Evolutionary conservation across 2,113 vertebrate species (phyloP).

Genomic region (Mystacornis crossleyi): DNA sequence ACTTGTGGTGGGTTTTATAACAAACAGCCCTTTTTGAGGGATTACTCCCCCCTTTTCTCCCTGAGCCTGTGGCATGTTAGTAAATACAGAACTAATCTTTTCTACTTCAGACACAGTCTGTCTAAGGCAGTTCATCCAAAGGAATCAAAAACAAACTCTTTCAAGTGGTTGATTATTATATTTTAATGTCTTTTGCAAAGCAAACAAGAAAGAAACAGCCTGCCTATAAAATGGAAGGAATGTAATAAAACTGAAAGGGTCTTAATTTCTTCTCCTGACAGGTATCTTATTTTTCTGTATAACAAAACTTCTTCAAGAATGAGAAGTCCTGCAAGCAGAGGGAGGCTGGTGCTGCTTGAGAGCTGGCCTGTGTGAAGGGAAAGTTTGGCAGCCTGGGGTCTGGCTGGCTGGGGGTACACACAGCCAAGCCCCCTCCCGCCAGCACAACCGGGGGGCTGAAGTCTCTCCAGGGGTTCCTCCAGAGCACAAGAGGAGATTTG

Average conservation of each 20-base stretch:
- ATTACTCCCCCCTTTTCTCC: background rate
- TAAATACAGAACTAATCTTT: background rate
- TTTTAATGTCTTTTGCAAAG: background rate
- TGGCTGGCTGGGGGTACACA: background rate
- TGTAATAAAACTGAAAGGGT: background rate
- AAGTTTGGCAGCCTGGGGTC: background rate
- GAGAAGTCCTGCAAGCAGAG: background rate
- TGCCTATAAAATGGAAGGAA: background rate
- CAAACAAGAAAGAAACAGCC: background rate
- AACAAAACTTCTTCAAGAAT: background rate
- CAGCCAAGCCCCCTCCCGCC: fast-evolving
- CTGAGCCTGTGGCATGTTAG: background rate
- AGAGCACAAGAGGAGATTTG: background rate
- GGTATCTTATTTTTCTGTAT: constrained; percentile 9
- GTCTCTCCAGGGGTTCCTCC: background rate
- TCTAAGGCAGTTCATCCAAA: background rate
- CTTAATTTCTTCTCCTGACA: constrained; percentile 7
- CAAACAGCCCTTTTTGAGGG: constrained; percentile 3
- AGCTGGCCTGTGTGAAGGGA: background rate
- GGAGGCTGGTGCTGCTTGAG: background rate
- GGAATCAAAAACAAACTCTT: background rate
- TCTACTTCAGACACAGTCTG: background rate
- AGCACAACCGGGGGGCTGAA: background rate
- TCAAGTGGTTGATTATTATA: background rate
- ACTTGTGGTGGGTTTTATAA: constrained; percentile 35